Evolutionary conservation across 2,113 vertebrate genomes (phyloP).

Genomic region (Micromys minutus): DNA sequence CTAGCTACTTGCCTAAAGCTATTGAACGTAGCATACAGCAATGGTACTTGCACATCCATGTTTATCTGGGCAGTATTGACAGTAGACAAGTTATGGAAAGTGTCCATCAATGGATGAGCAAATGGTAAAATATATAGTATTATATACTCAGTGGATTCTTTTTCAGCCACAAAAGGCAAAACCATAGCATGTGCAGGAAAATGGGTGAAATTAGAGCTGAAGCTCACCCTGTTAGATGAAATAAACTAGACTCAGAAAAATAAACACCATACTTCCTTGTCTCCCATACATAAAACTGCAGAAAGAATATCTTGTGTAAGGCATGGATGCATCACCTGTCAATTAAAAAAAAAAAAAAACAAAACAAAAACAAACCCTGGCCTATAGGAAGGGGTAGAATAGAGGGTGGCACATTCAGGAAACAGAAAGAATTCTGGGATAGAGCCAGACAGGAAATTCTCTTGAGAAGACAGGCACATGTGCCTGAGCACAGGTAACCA

Average conservation of each 20-base stretch:
- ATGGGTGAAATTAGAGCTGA: neutral
- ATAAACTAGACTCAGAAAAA: neutral
- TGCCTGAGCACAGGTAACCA: no score
- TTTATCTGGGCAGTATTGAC: neutral
- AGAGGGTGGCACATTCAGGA: no score
- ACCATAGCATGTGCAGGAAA: neutral
- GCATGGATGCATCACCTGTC: no score
- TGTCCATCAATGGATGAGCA: neutral
- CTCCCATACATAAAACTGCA: no score
- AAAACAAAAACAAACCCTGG: no score
- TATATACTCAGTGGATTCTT: neutral
- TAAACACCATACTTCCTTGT: neutral
- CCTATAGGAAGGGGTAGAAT: no score
- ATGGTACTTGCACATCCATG: neutral
- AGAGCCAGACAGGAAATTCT: no score
- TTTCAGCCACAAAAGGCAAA: neutral
- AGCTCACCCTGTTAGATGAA: neutral
- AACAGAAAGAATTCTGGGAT: no score
- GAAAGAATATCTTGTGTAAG: no score
- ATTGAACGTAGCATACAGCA: neutral
- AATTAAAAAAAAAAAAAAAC: no score
- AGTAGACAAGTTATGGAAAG: neutral
- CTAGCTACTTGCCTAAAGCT: no score
- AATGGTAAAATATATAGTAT: neutral
- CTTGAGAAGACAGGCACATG: no score